Evolutionary conservation across 2,113 vertebrate species (phyloP), one percentile per base, ranked within the genome.

Genomic region (Siniperca knerii): DNA sequence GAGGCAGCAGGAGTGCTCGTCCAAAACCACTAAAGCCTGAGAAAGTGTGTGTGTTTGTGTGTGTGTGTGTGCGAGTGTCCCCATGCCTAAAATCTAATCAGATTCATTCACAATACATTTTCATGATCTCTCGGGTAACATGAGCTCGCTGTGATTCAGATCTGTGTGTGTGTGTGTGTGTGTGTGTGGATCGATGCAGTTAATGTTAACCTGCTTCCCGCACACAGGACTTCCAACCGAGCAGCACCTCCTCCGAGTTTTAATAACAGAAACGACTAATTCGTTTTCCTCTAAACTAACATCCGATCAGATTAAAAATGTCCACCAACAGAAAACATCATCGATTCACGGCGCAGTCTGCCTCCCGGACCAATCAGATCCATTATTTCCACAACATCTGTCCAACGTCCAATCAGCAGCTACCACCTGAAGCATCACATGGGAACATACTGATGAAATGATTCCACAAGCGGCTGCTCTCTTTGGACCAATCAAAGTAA

Each of bases 101-200:
- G 23, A 42, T 66, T 78, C 55, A 75, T 79, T 79, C 58, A 75
- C 64, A 69, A 67, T 75, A 48, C 69, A 75, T 69, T 75, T 76
- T 35, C 50, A 42, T 37, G 37, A 82, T 82, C 62, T 82, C 79
- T 69, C 8, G 35, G 25, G 82, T 81, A 87, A 84, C 77, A 48
- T 64, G 81, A 87, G 77, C 71, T 70, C 11, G 7, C 74, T 25
- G 74, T 75, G 52, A 21, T 44, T 50, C 8, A 40, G 21, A 4
- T 4, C 13, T 29, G 48, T 35, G 44, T 52, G 44, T 37, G 58
- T 25, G 72, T n/a, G 44, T 25, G 44, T 52, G 44, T 37, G 58
- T 25, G 72, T n/a, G 44, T 64, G 75, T 42, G 4, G 15, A 29
- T 71, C 29, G 1, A 62, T 52, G 0, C 21, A 5, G 6, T 79